Evolutionary conservation across 2,797 vertebrate species (phyloP), one percentile per base, ranked within the genome.

Genomic region (Sphenodon punctatus): DNA sequence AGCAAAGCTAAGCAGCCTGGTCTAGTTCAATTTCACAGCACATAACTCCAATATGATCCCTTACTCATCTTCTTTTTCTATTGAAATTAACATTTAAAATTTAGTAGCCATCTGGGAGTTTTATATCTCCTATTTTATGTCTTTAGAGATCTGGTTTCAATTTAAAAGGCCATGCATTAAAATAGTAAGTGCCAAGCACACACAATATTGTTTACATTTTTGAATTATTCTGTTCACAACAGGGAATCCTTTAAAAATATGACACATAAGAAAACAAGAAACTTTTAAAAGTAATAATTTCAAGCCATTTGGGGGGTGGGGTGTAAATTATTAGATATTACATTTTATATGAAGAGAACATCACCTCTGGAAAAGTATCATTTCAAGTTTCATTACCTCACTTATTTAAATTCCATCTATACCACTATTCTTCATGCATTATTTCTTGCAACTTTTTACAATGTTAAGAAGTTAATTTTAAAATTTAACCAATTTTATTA

Each of bases 321-420:
- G 22, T 78, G 42, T 70, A 59, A 93, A 82, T 89, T 88, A 87
- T 81, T 91, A 82, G 71, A 79, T 80, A 94, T 85, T 91, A 85
- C 60, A 91, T 91, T 90, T 91, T 63, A 74, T 83, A 77, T 49
- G 67, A 90, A 82, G 86, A 82, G 79, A 86, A 68, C 61, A 85
- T 78, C 81, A 74, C 79, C 92, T 89, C 75, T 87, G 53, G 82
- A 92, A 88, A 94, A 75, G 67, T 66, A 91, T 53, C 30, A 88
- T 74, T 36, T 78, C 81, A 78, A 89, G 87, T 53, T 85, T 67
- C 84, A 82, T 90, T 89, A 88, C 78, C 70, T 89, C 60, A 66
- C 42, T 88, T 76, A 86, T 79, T 65, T 78, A 80, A 91, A 90
- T 64, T 80, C 83, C 87, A 49, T 42, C 80, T 78, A 84, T 65